phyloP scores from a whole-genome alignment of 2,797 vertebrate genomes.

The Simalia tracyae region DNA sequence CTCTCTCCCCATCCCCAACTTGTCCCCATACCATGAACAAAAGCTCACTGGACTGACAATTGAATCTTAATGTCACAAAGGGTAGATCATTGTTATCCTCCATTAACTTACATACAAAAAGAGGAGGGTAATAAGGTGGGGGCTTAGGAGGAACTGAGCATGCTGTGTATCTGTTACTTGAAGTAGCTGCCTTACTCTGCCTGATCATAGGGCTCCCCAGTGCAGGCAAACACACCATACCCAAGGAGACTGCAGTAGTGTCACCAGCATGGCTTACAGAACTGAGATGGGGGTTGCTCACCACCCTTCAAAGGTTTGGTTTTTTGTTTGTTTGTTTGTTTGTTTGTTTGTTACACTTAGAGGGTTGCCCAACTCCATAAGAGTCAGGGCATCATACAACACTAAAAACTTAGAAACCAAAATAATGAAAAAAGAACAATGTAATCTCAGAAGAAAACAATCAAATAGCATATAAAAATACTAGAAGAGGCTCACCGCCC shows the following conservation, averaged over 20 bases:
- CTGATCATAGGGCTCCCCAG: background rate
- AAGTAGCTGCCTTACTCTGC: background rate
- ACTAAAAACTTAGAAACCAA: background rate
- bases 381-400: background rate
- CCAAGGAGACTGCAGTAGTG: background rate
- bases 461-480: background rate
- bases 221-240: background rate
- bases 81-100: background rate
- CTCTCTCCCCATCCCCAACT: background rate
- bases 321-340: background rate
- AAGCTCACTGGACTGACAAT: background rate
- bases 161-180: background rate
- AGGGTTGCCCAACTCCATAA: background rate
- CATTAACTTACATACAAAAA: background rate
- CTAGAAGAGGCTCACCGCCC: background rate
- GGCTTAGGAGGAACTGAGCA: background rate
- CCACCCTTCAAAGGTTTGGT: background rate
- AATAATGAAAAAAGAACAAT: background rate
- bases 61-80: background rate
- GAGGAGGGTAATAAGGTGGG: background rate
- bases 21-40: background rate
- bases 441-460: background rate
- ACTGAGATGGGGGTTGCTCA: background rate
- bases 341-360: background rate
- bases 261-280: background rate